Base-by-base conservation (phyloP, 2,797 vertebrate species). In the Microtus agrestis region DNA sequence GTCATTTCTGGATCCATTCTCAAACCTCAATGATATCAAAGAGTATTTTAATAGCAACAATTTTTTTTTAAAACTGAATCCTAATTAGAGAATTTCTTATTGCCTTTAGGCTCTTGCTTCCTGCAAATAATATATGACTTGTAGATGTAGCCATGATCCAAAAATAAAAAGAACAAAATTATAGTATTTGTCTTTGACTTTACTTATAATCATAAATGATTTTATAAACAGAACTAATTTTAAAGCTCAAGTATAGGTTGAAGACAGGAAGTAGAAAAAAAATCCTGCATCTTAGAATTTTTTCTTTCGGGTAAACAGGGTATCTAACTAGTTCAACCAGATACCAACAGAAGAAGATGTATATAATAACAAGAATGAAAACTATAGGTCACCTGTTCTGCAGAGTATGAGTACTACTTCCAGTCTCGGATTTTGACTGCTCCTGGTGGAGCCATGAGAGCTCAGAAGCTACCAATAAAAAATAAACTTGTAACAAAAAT, bases 401-500 rank as follows among this genome's bases (percentile, higher is more conserved):
- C n/a, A 37, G 43, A 85, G 6, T 69, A 19, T 51, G 13, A 48
- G 37, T 8, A 31, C 8, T 0, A 0, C 59, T 87, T 89, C 31
- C 2, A 48, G 31, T 27, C 17, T 0, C 11, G 23, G 34, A 2
- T 21, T 48, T 46, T 37, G 74, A 8, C 8, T 34, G 27, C 12
- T 40, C 43, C 5, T 3, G 78, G 25, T 92, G 54, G 5, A 15
- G 27, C 31, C 80, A 90, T 27, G 13, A 81, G 93, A 82, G 31
- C 17, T 23, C 43, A 27, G 2, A 94, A 61, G 90, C 91, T 91
- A 94, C 65, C 77, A 34, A 11, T 14, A 40, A 98, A 96, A 82
- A 95, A 90, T 9, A 48, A 93, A 80, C 96, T 91, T 77, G 69
- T n/a, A n/a, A 77, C 93, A 40, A 23, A 82, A 96, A 90, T 85